Base-by-base conservation (phyloP, 2,113 vertebrate genomes). In the Macroglossus sobrinus region DNA sequence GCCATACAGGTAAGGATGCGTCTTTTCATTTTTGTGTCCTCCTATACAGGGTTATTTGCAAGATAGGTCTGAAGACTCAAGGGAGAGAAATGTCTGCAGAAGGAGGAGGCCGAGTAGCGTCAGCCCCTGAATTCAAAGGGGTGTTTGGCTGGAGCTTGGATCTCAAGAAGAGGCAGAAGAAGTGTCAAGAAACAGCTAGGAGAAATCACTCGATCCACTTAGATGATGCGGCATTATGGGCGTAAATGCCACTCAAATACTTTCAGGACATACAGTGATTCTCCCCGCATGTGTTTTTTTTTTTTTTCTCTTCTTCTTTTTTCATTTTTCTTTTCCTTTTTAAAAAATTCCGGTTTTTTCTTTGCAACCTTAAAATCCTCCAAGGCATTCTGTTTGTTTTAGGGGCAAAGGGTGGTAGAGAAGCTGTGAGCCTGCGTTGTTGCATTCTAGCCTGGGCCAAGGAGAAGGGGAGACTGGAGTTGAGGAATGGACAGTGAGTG, bases 291-390 rank as follows among this genome's bases (percentile, higher is more conserved):
- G 84, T 50, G 24, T 26, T 47, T 84, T 86, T 38, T 68, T 38
- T 35, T 59, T 47, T 7, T n/a, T 30, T 68, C 9, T 19, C 1
- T 38, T 69, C 16, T 38, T 38, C 19, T 71, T 12, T 45, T 19
- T 33, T 63, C 30, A 5, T 66, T 9, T 3, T 38, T 69, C 33
- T 38, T 22, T 71, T 71, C 3, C 33, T 30, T 43, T 45, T 63
- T 11, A 33, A 71, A 33, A 71, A 89, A 66, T 43, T 24, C 18
- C 5, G 3, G 66, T 18, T 94, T 26, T 55, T 16, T 89, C 43
- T 93, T 38, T 64, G 33, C 33, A n/a, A 15, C 45, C 59, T 78
- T 68, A 92, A 82, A 35, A 55, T 19, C 68, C 24, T 89, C 57
- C 43, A 69, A 64, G 93, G 47, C 45, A 15, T 79, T 53, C 38